Evolutionary conservation across 1,140 invertebrate species (phyloP).

Genomic region (Caenorhabditis latens): DNA sequence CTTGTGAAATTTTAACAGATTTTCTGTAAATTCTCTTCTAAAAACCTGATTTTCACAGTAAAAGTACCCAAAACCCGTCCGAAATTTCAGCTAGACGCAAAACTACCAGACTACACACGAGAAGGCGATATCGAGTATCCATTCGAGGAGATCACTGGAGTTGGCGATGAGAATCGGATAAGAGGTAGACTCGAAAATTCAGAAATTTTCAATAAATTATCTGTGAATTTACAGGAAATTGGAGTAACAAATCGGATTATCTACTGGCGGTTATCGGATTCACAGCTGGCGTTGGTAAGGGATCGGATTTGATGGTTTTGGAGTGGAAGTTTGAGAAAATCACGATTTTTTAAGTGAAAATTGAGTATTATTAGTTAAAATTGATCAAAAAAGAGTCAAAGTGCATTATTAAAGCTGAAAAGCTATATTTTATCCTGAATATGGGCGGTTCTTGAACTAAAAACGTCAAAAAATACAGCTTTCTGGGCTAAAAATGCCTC

Average conservation of each 20-base stretch:
- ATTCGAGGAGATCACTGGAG: conserved; percentile 73
- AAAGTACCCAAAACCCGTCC: not conserved
- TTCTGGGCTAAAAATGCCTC: too few relatives aligned
- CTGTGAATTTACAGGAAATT: conserved; percentile 75
- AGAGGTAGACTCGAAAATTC: conserved; percentile 56
- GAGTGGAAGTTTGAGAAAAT: too few relatives aligned
- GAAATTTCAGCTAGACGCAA: conserved; percentile 60
- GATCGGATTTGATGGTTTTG: not conserved
- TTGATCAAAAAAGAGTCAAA: too few relatives aligned
- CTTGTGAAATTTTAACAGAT: too few relatives aligned
- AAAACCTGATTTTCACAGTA: not conserved
- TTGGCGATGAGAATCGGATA: conserved; percentile 73
- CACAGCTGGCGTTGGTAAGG: conserved; percentile 77
- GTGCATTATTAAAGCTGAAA: too few relatives aligned
- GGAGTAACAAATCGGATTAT: conserved; percentile 78
- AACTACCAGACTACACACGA: conserved; percentile 66
- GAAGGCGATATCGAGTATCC: conserved; percentile 77
- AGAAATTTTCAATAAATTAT: not conserved
- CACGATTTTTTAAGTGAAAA: too few relatives aligned
- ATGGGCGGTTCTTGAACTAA: too few relatives aligned
- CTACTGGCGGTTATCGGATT: conserved; percentile 78
- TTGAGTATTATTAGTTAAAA: too few relatives aligned
- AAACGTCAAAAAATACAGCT: too few relatives aligned
- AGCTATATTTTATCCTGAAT: too few relatives aligned
- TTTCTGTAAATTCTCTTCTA: too few relatives aligned